Evolutionary conservation across 2,888 invertebrate species (phyloP).

Genomic region (Oligia latruncula): DNA sequence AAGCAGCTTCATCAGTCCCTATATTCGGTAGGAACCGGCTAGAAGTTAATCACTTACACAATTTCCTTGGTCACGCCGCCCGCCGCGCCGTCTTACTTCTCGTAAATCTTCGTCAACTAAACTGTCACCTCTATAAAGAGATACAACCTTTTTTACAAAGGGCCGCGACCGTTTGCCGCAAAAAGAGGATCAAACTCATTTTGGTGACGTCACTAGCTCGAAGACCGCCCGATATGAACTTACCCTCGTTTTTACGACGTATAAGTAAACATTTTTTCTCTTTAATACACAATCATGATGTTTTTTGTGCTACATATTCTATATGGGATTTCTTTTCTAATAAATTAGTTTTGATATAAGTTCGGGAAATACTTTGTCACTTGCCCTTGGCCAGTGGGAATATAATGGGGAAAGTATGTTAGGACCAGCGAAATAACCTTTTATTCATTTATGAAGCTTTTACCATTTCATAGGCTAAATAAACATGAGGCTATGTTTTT

Average conservation of each 20-base stretch:
- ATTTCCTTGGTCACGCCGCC: constrained; percentile 66
- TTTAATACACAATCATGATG: constrained; percentile 41
- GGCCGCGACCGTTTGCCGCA: constrained; percentile 55
- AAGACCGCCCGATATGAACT: constrained; percentile 43
- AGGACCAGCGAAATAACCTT: constrained; percentile 22
- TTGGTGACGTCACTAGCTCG: constrained; percentile 51
- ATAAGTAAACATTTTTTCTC: constrained; percentile 46
- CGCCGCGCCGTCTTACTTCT: constrained; percentile 53
- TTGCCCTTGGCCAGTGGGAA: constrained; percentile 1
- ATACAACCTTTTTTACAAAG: constrained; percentile 73
- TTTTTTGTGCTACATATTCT: constrained; percentile 32
- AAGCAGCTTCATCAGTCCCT: constrained; percentile 54
- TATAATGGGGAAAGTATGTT: constrained; percentile 36
- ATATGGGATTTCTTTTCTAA: constrained; percentile 12
- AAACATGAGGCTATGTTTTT: neutral
- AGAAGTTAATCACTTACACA: constrained; percentile 74
- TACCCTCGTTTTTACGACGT: constrained; percentile 50
- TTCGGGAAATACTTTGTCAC: constrained; percentile 30
- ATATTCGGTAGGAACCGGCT: constrained; percentile 53
- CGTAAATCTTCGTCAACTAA: constrained; percentile 80
- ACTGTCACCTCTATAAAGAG: constrained; percentile 79
- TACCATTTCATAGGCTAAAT: neutral
- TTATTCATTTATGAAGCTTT: constrained; percentile 29
- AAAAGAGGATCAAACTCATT: constrained; percentile 64
- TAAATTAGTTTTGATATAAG: constrained; percentile 36